Evolutionary conservation across 2,797 vertebrate species (phyloP).

Genomic region (Gymnothorax reevesii): DNA sequence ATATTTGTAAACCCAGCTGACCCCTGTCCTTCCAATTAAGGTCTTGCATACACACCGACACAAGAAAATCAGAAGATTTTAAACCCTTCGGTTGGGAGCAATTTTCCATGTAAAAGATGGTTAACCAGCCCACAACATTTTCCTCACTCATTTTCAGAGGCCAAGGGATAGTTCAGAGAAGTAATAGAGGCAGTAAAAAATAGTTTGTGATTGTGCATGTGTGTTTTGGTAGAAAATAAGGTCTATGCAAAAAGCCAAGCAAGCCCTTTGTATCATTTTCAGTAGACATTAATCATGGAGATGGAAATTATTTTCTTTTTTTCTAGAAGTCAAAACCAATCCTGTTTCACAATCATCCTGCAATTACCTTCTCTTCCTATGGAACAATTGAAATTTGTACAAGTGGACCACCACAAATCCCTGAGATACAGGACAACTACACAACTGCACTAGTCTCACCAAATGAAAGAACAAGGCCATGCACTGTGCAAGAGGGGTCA

Average conservation of each 20-base stretch:
- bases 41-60: neutral
- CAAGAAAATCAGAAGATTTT: constrained; percentile 18
- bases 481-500: neutral
- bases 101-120: constrained; percentile 20
- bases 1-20: constrained; percentile 15
- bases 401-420: neutral
- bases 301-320: neutral
- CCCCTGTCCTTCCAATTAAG: neutral
- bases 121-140: neutral
- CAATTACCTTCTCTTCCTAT: constrained; percentile 1
- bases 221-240: neutral
- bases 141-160: neutral
- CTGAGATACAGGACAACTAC: neutral
- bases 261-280: neutral
- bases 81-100: constrained; percentile 5
- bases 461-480: neutral
- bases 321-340: neutral
- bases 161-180: neutral
- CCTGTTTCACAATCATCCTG: neutral
- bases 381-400: neutral
- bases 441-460: neutral
- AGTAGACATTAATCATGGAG: neutral
- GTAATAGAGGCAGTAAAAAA: neutral
- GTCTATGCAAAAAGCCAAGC: neutral
- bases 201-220: neutral